Percentiles rank a stretch among this genome's conserved stretches.
These are phyloP conservation scores for Myocastor coypus DNA, from an alignment of 2,113 vertebrate species.

Conservation along the genomic window DNA sequence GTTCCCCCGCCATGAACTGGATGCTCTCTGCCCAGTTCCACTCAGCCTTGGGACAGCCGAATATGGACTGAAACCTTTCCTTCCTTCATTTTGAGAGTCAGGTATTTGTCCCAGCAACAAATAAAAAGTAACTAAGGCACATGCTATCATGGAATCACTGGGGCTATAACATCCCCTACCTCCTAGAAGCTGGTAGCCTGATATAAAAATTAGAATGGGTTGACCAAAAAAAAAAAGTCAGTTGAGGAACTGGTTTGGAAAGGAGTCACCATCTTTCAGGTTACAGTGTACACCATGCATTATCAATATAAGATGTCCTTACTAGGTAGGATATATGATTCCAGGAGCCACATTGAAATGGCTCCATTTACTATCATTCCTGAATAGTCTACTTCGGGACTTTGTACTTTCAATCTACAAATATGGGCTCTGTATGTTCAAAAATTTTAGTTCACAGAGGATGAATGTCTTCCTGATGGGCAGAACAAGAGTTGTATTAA, in stretches of 20 bases:
- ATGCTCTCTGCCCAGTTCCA: no score
- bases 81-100: no score
- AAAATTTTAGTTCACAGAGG: not conserved
- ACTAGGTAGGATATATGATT: not conserved
- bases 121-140: no score
- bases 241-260: not conserved
- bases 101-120: no score
- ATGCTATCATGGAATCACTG: not conserved
- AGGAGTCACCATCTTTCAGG: not conserved
- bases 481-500: not conserved
- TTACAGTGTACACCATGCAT: not conserved
- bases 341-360: not conserved
- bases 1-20: no score
- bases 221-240: not conserved
- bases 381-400: not conserved
- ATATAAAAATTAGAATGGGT: not conserved
- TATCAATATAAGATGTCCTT: not conserved
- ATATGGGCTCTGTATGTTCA: not conserved
- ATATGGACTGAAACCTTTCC: no score
- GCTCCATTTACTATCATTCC: not conserved
- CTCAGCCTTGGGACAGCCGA: no score
- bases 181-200: not conserved
- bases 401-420: not conserved
- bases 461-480: not conserved
- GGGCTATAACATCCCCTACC: not conserved